Evolutionary conservation across 2,113 vertebrate species (phyloP).

Genomic region (Turdus rufiventris): DNA sequence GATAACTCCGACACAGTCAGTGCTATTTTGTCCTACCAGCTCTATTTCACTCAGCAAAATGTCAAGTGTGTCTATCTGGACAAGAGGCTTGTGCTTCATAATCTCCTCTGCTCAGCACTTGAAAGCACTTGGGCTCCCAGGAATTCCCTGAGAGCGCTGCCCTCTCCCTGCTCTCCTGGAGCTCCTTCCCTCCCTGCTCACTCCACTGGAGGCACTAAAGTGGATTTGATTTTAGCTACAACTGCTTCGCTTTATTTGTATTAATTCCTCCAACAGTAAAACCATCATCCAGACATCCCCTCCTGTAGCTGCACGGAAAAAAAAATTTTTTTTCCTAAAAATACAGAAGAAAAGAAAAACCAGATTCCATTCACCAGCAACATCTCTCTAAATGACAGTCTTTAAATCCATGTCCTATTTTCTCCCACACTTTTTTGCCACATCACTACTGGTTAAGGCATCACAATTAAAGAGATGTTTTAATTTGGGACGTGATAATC

Average conservation of each 20-base stretch:
- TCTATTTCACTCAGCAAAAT: neutral
- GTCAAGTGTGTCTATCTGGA: neutral
- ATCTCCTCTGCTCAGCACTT: neutral
- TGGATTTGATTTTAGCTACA: neutral
- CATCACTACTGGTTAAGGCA: neutral
- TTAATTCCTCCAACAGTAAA: neutral
- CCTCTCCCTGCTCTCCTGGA: neutral
- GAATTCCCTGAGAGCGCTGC: neutral
- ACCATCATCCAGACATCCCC: neutral
- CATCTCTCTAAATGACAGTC: neutral
- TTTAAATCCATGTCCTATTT: neutral
- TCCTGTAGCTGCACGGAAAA: neutral
- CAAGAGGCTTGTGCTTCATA: neutral
- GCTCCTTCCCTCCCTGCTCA: neutral
- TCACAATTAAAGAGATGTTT: fast-evolving
- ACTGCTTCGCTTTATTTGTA: neutral
- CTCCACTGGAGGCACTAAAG: neutral
- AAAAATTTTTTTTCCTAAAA: neutral
- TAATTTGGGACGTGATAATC: fast-evolving
- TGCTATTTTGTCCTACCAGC: neutral
- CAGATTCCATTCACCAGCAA: neutral
- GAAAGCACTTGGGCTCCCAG: neutral
- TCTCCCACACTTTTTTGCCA: neutral
- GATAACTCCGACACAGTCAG: neutral
- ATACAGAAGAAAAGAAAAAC: neutral